These are phyloP conservation scores for Thalassoma bifasciatum DNA, from an alignment of 2,113 vertebrate genomes.

Conservation along the genomic window DNA sequence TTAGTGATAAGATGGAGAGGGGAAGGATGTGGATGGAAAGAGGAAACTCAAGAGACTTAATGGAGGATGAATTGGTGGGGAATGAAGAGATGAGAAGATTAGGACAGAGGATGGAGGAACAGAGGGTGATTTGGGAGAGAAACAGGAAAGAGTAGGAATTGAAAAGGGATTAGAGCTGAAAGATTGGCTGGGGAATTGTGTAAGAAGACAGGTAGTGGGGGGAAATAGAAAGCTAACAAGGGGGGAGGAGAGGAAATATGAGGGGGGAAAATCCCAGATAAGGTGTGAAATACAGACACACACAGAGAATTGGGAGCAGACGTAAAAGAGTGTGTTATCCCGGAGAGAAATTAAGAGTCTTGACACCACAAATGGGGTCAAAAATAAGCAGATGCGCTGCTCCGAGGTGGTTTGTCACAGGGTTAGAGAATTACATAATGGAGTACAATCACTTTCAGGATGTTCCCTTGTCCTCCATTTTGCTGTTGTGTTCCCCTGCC, in stretches of 20 bases:
- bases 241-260: not conserved
- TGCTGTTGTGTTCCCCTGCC: constrained; percentile 44
- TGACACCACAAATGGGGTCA: constrained; percentile 12
- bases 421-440: constrained; percentile 62
- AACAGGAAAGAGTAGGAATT: not conserved
- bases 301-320: not conserved
- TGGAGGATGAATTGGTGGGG: constrained; percentile 15
- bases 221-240: not conserved
- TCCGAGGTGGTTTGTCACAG: constrained; percentile 42
- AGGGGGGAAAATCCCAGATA: not conserved
- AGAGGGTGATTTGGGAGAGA: not conserved
- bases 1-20: constrained; percentile 9
- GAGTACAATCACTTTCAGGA: constrained; percentile 36
- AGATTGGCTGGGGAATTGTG: constrained; percentile 10
- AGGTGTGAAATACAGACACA: not conserved
- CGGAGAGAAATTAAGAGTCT: not conserved
- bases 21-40: constrained; percentile 10
- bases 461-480: constrained; percentile 57
- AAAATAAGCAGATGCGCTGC: constrained; percentile 19
- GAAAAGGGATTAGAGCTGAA: not conserved
- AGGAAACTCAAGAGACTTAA: constrained; percentile 1
- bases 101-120: not conserved
- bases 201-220: not conserved
- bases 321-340: not conserved
- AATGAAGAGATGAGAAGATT: constrained; percentile 16